Evolutionary conservation across 2,797 vertebrate species (phyloP), one percentile per base, ranked within the genome.

Genomic region (Rachycentron canadum): DNA sequence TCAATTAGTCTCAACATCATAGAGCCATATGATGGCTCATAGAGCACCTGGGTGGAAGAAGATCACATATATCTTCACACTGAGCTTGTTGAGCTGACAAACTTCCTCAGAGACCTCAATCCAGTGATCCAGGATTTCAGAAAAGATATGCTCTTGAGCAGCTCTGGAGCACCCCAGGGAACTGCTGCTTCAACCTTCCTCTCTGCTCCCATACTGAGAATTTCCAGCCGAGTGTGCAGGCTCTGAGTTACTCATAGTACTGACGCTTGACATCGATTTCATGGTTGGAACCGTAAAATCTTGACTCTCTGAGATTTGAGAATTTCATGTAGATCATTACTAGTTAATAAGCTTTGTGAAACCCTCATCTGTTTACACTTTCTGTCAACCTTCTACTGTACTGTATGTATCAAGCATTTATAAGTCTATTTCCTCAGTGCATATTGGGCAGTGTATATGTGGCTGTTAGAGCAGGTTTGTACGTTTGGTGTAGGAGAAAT

Each of bases 101-200:
- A 7, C 25, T 17, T 50, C 19, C 23, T 52, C 14, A 14, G 41
- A 57, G 36, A 58, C 50, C 19, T 36, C 34, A 43, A 9, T 32
- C 49, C 49, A 30, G 21, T 28, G 41, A 70, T 67, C 50, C 53
- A 49, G 13, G 30, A 64, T 69, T 72, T 65, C 41, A 59, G 47
- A 21, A 43, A 41, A 58, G 36, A 62, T 61, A 56, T 78, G 50
- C 40, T 70, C 53, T 47, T 57, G 23, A 36, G 52, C 16, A 47
- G 61, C 55, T 66, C 32, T 23, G n/a, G 13, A 65, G 34, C 52
- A 19, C 69, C 57, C 13, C 26, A 4, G 5, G 5, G 47, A 76
- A 40, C 58, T 50, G 45, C 57, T 62, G 56, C 62, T 23, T 63
- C 28, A 55, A 19, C 32, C 52, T 19, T 14, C 5, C 19, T 57